phyloP scores from a whole-genome alignment of 2,113 vertebrate genomes.

The Alaudala cheleensis region DNA sequence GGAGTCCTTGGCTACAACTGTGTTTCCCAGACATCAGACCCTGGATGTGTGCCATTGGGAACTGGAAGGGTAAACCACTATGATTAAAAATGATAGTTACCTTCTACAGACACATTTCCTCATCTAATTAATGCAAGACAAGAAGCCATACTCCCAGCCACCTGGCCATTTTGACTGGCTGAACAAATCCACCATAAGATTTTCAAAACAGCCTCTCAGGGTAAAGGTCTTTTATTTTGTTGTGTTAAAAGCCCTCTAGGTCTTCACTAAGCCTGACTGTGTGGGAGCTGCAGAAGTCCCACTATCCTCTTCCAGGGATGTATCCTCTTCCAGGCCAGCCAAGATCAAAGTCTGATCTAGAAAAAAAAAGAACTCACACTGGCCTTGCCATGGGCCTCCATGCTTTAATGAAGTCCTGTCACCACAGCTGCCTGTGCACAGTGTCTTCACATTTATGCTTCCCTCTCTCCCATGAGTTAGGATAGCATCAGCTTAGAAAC shows the following conservation, averaged over 20 bases:
- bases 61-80: neutral
- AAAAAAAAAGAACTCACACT: neutral
- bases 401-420: neutral
- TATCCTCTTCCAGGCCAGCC: neutral
- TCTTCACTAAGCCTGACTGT: neutral
- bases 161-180: neutral
- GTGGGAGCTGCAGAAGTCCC: neutral
- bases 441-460: neutral
- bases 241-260: neutral
- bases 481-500: neutral
- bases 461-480: neutral
- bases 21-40: neutral
- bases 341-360: neutral
- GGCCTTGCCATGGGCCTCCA: neutral
- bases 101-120: neutral
- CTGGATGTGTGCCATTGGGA: neutral
- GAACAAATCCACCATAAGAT: neutral
- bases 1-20: neutral
- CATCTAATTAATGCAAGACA: neutral
- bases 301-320: neutral
- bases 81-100: neutral
- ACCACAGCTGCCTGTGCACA: accelerated
- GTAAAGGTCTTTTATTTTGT: neutral
- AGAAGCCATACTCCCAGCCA: neutral
- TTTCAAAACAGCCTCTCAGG: neutral